Percentiles rank a stretch among this genome's conserved stretches.
Evolutionary conservation across 2,797 vertebrate genomes (phyloP).

Genomic region (Phrynocephalus vlangalii): DNA sequence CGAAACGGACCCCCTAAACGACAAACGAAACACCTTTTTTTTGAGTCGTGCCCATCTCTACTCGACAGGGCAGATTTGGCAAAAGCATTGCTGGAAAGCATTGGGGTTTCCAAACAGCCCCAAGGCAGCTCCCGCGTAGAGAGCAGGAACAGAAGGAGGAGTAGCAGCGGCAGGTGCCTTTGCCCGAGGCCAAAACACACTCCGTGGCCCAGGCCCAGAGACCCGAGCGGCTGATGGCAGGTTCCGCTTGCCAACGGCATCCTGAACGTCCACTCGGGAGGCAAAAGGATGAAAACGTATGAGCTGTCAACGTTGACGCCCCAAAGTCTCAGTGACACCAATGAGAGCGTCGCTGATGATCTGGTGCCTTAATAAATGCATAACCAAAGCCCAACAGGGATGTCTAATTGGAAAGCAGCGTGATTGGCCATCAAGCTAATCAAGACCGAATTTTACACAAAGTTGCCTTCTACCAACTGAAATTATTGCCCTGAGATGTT

Average conservation of each 20-base stretch:
- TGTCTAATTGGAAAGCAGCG: too few relatives aligned
- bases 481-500: too few relatives aligned
- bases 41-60: not conserved
- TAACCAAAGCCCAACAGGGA: not conserved
- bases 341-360: not conserved
- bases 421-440: too few relatives aligned
- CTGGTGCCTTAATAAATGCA: not conserved
- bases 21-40: too few relatives aligned
- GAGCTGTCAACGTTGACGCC: not conserved
- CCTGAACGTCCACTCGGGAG: not conserved
- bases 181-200: not conserved
- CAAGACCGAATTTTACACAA: too few relatives aligned
- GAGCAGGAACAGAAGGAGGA: not conserved
- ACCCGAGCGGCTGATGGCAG: not conserved
- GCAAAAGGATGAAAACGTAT: not conserved
- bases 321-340: not conserved
- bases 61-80: not conserved
- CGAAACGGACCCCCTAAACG: too few relatives aligned
- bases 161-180: not conserved
- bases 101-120: not conserved
- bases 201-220: not conserved
- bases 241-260: not conserved
- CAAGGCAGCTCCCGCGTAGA: not conserved
- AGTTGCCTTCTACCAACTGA: too few relatives aligned
- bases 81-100: not conserved